Evolutionary conservation across 2,888 invertebrate species (phyloP).

Genomic region (Napeogenes inachia): DNA sequence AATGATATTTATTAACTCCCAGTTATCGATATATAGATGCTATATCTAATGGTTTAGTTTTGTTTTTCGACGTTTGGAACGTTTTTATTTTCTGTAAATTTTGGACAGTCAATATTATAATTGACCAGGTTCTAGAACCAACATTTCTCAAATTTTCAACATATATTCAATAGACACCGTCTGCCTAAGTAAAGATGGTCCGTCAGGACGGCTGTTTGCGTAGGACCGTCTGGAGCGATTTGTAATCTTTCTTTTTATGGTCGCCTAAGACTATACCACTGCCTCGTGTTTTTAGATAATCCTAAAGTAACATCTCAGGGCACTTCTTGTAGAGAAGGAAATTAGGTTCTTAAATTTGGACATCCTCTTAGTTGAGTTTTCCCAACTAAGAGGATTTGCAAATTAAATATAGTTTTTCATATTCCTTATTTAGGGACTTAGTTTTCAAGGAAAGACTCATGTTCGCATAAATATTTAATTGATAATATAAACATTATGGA

Average conservation of each 20-base stretch:
- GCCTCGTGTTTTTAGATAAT: constrained; percentile 16
- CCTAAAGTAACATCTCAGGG: constrained; percentile 22
- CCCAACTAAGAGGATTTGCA: background rate
- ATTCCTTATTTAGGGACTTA: background rate
- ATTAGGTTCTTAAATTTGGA: constrained; percentile 6
- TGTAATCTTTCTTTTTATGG: constrained; percentile 30
- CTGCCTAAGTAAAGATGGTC: constrained; percentile 30
- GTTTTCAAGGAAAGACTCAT: background rate
- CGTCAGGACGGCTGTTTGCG: constrained; percentile 28
- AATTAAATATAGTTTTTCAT: background rate
- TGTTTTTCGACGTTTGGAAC: background rate
- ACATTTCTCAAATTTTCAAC: constrained; percentile 1
- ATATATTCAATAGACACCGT: constrained; percentile 27
- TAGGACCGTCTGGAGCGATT: constrained; percentile 27
- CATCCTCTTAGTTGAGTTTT: background rate
- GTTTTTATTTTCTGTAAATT: background rate
- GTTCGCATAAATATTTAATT: background rate
- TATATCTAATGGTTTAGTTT: background rate
- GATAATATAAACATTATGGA: background rate
- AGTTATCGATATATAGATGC: background rate
- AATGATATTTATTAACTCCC: background rate
- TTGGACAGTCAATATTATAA: background rate
- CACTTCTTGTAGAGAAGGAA: constrained; percentile 11
- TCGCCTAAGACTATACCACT: constrained; percentile 14
- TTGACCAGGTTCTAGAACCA: background rate